Percentiles rank a stretch among this genome's conserved stretches.
Conservation (phyloP, 2,113 vertebrate species). For the Gobio gobio region DNA sequence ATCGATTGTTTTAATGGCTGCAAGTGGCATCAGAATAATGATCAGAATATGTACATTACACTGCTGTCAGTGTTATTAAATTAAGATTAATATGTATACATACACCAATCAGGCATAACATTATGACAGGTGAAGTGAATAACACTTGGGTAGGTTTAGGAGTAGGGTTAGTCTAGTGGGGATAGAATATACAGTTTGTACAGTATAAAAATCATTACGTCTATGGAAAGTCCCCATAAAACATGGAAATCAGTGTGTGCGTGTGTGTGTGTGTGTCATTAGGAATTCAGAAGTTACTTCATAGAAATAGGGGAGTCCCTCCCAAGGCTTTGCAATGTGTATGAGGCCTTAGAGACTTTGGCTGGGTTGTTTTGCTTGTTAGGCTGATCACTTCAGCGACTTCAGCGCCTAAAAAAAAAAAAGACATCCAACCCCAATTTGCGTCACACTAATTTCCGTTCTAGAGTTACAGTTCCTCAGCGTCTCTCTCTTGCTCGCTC, state of each 20-base stretch:
- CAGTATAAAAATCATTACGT: too few species aligned
- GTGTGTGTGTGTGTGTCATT: neutral
- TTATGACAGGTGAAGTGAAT: too few species aligned
- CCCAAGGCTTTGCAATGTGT: neutral
- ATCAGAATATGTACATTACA: too few species aligned
- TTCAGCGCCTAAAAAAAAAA: constrained; percentile 30
- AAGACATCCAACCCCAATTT: constrained; percentile 45
- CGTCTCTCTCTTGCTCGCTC: constrained; percentile 29
- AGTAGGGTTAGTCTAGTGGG: too few species aligned
- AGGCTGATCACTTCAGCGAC: constrained; percentile 22
- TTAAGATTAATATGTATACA: neutral
- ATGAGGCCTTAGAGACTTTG: neutral
- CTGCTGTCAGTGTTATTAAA: neutral
- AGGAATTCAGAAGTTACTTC: neutral
- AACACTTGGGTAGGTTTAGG: too few species aligned
- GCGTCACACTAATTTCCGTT: constrained; percentile 56
- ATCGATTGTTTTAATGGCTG: neutral
- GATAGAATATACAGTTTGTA: too few species aligned
- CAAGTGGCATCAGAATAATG: neutral
- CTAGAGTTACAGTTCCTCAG: constrained; percentile 37
- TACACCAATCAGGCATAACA: too few species aligned
- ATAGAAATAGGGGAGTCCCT: neutral
- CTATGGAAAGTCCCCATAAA: too few species aligned
- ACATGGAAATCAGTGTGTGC: too few species aligned
- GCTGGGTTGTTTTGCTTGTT: neutral